Conservation (phyloP, 2,888 invertebrate genomes). For the Cheilosia pagana region DNA sequence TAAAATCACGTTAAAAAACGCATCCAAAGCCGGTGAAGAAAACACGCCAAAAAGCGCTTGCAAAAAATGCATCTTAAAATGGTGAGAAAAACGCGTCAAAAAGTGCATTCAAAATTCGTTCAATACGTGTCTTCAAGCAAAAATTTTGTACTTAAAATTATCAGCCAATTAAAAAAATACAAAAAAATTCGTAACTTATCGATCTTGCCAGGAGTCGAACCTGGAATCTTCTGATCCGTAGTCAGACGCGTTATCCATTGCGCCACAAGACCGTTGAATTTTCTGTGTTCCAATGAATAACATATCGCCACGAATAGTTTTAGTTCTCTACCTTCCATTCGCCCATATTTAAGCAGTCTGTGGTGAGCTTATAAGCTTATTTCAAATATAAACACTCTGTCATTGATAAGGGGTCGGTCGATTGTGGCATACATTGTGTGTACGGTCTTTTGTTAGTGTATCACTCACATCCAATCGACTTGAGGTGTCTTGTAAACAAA, state of each 20-base stretch:
- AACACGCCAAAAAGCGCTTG: too few relatives aligned
- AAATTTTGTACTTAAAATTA: too few relatives aligned
- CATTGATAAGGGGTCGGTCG: background rate
- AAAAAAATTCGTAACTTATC: constrained; percentile 37
- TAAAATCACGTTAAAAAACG: too few relatives aligned
- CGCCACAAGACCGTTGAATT: constrained; percentile 82
- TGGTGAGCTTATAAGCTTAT: background rate
- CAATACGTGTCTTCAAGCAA: too few relatives aligned
- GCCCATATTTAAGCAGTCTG: background rate
- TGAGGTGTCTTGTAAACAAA: constrained; percentile 5
- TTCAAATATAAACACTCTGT: background rate
- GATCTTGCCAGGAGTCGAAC: constrained; percentile 84
- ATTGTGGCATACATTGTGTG: background rate
- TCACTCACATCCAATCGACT: background rate
- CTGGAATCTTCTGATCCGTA: constrained; percentile 84
- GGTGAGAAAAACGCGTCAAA: too few relatives aligned
- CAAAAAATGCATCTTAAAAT: too few relatives aligned
- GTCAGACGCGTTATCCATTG: constrained; percentile 84
- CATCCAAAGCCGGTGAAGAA: too few relatives aligned
- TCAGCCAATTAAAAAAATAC: too few relatives aligned
- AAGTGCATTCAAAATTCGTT: too few relatives aligned
- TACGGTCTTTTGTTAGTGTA: constrained; percentile 1
- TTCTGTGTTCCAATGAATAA: background rate
- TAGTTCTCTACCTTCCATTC: background rate
- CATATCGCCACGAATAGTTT: background rate